phyloP scores from a whole-genome alignment of 2,888 invertebrate species.

The Argyresthia albistria region DNA sequence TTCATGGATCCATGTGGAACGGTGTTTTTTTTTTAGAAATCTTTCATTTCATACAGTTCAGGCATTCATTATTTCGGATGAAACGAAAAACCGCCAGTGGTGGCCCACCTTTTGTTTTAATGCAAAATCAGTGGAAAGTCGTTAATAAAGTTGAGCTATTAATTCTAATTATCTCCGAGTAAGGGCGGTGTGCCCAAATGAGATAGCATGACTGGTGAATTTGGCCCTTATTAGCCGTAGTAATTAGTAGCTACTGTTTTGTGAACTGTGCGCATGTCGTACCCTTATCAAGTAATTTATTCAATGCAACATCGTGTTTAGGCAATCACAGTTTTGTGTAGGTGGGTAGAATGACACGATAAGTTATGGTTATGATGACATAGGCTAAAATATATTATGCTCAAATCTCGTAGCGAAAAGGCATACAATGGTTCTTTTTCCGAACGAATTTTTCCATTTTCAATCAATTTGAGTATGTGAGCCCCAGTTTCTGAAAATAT shows the following conservation, averaged over 20 bases:
- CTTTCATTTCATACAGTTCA: no score
- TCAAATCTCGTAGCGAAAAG: no score
- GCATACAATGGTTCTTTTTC: no score
- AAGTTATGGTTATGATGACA: no score
- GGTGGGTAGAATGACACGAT: no score
- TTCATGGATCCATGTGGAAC: no score
- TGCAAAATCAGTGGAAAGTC: conserved; percentile 20
- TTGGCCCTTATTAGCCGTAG: conserved; percentile 5
- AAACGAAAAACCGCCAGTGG: neutral
- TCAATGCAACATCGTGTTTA: neutral
- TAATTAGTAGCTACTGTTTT: conserved; percentile 3
- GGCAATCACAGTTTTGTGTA: no score
- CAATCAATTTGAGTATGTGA: no score
- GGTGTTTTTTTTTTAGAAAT: no score
- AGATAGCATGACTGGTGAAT: conserved; percentile 42
- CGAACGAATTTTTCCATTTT: no score
- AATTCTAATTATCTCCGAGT: conserved; percentile 44
- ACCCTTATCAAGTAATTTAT: conserved; percentile 3
- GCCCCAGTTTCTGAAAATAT: no score
- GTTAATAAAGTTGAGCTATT: conserved; percentile 41
- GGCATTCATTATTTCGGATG: neutral
- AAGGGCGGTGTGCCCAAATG: conserved; percentile 24
- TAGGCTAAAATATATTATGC: no score
- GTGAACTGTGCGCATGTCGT: neutral
- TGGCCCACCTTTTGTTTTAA: conserved; percentile 22